phyloP scores from a whole-genome alignment of 1,140 invertebrate species.

The Drosophila nannoptera region DNA sequence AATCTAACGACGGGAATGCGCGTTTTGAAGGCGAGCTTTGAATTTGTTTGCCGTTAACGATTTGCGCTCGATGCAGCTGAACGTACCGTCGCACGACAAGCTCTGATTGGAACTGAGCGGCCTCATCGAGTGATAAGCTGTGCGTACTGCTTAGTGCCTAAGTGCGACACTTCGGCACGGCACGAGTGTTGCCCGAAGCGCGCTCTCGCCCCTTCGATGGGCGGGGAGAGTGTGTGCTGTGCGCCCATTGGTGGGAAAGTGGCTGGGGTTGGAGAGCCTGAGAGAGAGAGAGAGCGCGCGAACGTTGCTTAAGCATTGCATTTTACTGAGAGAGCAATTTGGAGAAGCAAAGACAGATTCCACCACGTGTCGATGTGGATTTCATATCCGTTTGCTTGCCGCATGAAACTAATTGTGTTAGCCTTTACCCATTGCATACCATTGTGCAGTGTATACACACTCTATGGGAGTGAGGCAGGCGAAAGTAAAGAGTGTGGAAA shows the following conservation, averaged over 20 bases:
- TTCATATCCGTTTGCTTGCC: background rate
- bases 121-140: constrained; percentile 29
- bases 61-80: background rate
- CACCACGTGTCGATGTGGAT: constrained; percentile 48
- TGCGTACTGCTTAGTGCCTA: constrained; percentile 1
- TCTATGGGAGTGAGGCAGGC: background rate
- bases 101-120: constrained; percentile 45
- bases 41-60: constrained; percentile 7
- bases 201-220: constrained; percentile 23
- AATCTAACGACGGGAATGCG: constrained; percentile 27
- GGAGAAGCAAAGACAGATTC: constrained; percentile 15
- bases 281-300: constrained; percentile 9
- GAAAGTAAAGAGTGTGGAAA: too few relatives aligned
- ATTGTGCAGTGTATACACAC: too few relatives aligned
- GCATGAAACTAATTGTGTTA: background rate
- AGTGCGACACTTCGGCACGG: constrained; percentile 11
- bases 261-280: constrained; percentile 33
- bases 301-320: constrained; percentile 24
- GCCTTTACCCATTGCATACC: background rate
- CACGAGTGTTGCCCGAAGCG: constrained; percentile 22
- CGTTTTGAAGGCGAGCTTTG: constrained; percentile 12
- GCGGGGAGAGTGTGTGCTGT: constrained; percentile 34
- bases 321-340: constrained; percentile 1
- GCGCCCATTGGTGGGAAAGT: constrained; percentile 31
- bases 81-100: constrained; percentile 40